Conservation (phyloP, 2,113 vertebrate genomes). For the Xiphias gladius region DNA sequence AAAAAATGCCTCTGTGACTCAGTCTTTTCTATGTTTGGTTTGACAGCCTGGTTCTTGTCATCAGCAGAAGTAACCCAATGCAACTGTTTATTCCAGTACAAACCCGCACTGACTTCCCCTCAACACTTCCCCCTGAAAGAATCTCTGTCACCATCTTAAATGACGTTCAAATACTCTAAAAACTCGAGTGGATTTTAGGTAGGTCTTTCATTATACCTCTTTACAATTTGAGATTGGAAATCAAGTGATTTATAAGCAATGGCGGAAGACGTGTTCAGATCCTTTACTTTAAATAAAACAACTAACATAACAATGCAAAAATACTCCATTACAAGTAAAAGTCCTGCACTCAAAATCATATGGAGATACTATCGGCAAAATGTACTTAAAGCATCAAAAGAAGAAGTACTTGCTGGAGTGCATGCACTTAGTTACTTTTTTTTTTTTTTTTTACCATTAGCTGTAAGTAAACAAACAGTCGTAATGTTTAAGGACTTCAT, state of each 20-base stretch:
- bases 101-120: not conserved
- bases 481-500: not conserved
- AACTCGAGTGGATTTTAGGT: not conserved
- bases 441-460: too few relatives aligned
- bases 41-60: not conserved
- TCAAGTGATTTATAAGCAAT: not conserved
- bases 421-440: too few relatives aligned
- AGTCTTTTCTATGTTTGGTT: not conserved
- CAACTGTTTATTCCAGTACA: not conserved
- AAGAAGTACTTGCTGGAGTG: not conserved
- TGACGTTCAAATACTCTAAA: not conserved
- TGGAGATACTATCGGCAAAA: not conserved
- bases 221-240: too few relatives aligned
- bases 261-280: too few relatives aligned
- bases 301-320: not conserved
- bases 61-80: not conserved
- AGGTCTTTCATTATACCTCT: not conserved
- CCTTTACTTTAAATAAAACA: not conserved
- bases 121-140: not conserved
- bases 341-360: not conserved
- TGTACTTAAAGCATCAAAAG: too few relatives aligned
- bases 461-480: not conserved
- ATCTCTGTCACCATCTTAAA: not conserved
- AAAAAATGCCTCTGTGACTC: slow-evolving; percentile 1
- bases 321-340: not conserved